These are phyloP conservation scores for Calliopsis andreniformis DNA, from an alignment of 1,140 invertebrate species.

Conservation along the genomic window DNA sequence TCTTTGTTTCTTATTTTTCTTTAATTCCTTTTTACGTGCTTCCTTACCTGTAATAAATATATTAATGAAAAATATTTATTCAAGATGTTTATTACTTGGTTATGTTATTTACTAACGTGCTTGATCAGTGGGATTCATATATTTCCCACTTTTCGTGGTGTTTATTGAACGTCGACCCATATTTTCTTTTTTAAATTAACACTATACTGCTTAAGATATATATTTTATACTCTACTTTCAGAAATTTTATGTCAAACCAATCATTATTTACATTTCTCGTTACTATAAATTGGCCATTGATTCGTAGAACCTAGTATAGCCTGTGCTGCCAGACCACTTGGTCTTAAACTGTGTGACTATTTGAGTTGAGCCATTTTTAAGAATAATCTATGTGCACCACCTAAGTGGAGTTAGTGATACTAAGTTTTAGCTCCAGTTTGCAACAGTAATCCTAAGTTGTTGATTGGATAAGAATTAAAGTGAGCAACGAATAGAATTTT, in stretches of 20 bases:
- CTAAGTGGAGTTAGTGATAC: too few species aligned
- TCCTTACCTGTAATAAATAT: conserved; percentile 91
- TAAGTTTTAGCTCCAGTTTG: too few species aligned
- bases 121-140: conserved; percentile 99
- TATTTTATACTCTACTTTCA: background rate
- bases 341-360: too few species aligned
- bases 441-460: too few species aligned
- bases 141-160: conserved; percentile 99
- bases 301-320: background rate
- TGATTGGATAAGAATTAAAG: conserved; percentile 4
- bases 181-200: conserved; percentile 70
- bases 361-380: too few species aligned
- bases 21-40: conserved; percentile 97
- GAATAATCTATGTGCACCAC: too few species aligned
- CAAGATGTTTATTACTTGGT: conserved; percentile 44
- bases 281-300: background rate
- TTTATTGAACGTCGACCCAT: conserved; percentile 98
- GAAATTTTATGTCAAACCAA: conserved; percentile 15
- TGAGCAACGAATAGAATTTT: background rate
- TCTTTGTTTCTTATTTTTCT: conserved; percentile 98
- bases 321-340: background rate
- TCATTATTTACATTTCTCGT: conserved; percentile 49
- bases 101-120: conserved; percentile 89
- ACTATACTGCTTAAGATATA: background rate
- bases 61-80: conserved; percentile 43